These are phyloP conservation scores for Catocala nupta DNA, from an alignment of 2,888 invertebrate genomes.

Conservation along the genomic window DNA sequence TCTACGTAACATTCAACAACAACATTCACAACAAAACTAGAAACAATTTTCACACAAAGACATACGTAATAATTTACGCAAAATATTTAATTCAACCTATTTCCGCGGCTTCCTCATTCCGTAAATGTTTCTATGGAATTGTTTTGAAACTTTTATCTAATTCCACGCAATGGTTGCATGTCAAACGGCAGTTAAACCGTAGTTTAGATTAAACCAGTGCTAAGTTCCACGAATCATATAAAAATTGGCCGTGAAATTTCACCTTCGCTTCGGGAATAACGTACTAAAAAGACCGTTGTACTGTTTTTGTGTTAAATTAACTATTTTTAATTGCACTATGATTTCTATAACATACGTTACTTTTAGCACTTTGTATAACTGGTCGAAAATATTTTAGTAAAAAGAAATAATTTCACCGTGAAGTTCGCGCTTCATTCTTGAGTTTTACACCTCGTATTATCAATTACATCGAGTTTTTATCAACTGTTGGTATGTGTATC, in stretches of 20 bases:
- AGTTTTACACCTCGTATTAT: slow-evolving; percentile 27
- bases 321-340: slow-evolving; percentile 36
- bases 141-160: slow-evolving; percentile 75
- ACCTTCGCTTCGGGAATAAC: slow-evolving; percentile 73
- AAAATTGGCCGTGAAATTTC: slow-evolving; percentile 86
- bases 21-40: slow-evolving; percentile 18
- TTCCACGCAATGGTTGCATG: slow-evolving; percentile 76
- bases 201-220: slow-evolving; percentile 83
- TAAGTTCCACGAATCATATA: slow-evolving; percentile 82
- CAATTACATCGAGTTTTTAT: slow-evolving; percentile 41
- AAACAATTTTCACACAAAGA: slow-evolving; percentile 22
- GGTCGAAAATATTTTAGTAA: not conserved
- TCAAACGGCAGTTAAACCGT: slow-evolving; percentile 69
- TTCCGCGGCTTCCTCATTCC: slow-evolving; percentile 51
- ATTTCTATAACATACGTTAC: slow-evolving; percentile 9
- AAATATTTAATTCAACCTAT: slow-evolving; percentile 46
- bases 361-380: slow-evolving; percentile 1
- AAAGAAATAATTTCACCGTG: not conserved
- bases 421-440: slow-evolving; percentile 8
- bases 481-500: not conserved
- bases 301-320: slow-evolving; percentile 56
- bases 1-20: not conserved
- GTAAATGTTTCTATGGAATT: slow-evolving; percentile 63
- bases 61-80: slow-evolving; percentile 40
- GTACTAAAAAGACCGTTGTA: slow-evolving; percentile 64